A percentile compares a stretch with the other conserved stretches of the same genome.
Evolutionary conservation across 1,140 invertebrate genomes (phyloP).

Genomic region (Drosophila navojoa): DNA sequence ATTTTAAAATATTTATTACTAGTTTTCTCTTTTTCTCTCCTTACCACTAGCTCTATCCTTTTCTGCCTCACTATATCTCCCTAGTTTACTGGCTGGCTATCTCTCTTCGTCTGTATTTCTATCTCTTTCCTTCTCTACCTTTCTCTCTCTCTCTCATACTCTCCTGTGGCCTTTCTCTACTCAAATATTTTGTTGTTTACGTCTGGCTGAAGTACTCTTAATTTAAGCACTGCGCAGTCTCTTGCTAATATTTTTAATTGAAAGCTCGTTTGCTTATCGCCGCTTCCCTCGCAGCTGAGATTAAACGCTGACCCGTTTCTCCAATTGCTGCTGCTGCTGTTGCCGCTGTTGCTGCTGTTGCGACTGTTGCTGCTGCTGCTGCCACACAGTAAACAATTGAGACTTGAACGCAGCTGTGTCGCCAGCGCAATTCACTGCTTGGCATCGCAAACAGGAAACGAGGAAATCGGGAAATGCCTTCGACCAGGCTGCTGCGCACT

Average conservation of each 20-base stretch:
- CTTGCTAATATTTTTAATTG: constrained; percentile 51
- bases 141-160: background rate
- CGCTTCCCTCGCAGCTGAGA: constrained; percentile 32
- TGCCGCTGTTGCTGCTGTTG: background rate
- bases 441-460: constrained; percentile 3
- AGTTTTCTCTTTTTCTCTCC: no score
- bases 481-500: constrained; percentile 50
- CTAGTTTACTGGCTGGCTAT: no score
- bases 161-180: background rate
- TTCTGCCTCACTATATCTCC: no score
- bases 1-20: no score
- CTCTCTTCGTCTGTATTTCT: no score
- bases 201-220: constrained; percentile 37
- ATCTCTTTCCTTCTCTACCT: background rate
- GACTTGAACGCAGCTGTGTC: constrained; percentile 44
- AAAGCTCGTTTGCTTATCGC: constrained; percentile 44
- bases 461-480: constrained; percentile 1
- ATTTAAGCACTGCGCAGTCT: constrained; percentile 18
- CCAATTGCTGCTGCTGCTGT: constrained; percentile 13
- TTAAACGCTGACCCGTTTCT: constrained; percentile 52
- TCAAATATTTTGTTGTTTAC: background rate
- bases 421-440: background rate
- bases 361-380: background rate
- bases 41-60: no score
- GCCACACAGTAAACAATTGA: constrained; percentile 59